Evolutionary conservation across 1,140 invertebrate genomes (phyloP), one percentile per base, ranked within the genome.

Genomic region (Diprion similis): DNA sequence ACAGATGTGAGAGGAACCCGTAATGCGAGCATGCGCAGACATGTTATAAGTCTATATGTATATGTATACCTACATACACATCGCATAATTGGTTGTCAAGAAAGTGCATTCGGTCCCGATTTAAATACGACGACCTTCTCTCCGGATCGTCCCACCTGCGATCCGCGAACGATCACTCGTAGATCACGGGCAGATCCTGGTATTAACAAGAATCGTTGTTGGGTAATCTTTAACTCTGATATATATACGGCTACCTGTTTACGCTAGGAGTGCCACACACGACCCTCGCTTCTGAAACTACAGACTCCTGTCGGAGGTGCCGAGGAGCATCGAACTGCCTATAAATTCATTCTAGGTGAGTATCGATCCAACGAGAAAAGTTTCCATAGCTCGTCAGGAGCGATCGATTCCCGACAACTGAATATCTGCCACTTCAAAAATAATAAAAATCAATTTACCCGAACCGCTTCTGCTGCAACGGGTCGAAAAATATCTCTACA

Each of bases 111-210:
- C 51, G 66, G 66, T 19, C 66, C 24, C 37, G 66, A 68, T 68
- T 68, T 68, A 68, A 68, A 68, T 68, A 68, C 37, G 66, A 45
- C 66, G 37, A 68, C 66, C 66, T 68, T 68, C 66, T 64, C 59
- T 68, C 37, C 10, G 37, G 17, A 68, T 68, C 11, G 51, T 59
- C 51, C 51, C 51, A 59, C 51, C 51, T 59, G 51, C 51, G 51
- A 59, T 59, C 51, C 51, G n/a, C n/a, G 11, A 17, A 37, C 24
- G 24, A 37, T 59, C 51, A 17, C 11, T 9, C 51, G 51, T 45
- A 18, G 37, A 68, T 68, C 66, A 68, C 66, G 8, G 17, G 66
- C 66, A 18, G 37, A 68, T 68, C 66, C 37, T 68, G 66, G 18
- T 68, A 68, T 68, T 68, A 68, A n/a, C 17, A 68, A 18, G 66